Percentiles rank a stretch among this genome's conserved stretches.
These are phyloP conservation scores for Telmatherina bonti DNA, from an alignment of 2,797 vertebrate species.

Conservation along the genomic window DNA sequence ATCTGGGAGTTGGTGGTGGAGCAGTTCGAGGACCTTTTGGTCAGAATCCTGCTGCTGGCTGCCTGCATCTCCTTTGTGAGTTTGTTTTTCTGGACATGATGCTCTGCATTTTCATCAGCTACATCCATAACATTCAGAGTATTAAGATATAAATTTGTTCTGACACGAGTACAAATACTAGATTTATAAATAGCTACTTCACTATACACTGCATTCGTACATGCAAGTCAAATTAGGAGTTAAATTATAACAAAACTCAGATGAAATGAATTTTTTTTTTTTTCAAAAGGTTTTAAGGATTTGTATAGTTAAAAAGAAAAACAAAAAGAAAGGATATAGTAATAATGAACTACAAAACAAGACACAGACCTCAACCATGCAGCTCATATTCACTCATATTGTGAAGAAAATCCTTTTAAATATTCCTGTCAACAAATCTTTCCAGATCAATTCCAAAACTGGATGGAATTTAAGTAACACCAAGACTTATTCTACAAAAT, in stretches of 20 bases:
- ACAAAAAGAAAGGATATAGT: no score
- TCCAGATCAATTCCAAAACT: no score
- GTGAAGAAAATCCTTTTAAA: no score
- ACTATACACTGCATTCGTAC: background rate
- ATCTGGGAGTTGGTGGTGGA: slow-evolving; percentile 92
- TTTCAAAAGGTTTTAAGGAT: no score
- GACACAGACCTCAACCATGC: no score
- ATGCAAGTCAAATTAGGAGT: background rate
- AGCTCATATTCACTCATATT: no score
- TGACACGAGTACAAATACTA: background rate
- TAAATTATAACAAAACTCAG: background rate
- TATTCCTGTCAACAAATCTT: no score
- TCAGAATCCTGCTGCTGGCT: slow-evolving; percentile 91
- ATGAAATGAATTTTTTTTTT: background rate
- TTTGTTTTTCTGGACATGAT: slow-evolving; percentile 31
- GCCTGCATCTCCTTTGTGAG: slow-evolving; percentile 94
- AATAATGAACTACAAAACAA: no score
- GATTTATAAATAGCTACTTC: background rate
- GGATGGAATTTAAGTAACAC: no score
- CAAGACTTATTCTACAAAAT: no score
- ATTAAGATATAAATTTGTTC: background rate
- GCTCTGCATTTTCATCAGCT: background rate
- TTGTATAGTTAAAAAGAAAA: no score
- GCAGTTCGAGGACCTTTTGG: slow-evolving; percentile 92
- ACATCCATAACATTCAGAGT: background rate